Percentiles rank a stretch among this genome's conserved stretches.
Evolutionary conservation across 2,888 invertebrate species (phyloP).

Genomic region (Aporophyla lueneburgensis): DNA sequence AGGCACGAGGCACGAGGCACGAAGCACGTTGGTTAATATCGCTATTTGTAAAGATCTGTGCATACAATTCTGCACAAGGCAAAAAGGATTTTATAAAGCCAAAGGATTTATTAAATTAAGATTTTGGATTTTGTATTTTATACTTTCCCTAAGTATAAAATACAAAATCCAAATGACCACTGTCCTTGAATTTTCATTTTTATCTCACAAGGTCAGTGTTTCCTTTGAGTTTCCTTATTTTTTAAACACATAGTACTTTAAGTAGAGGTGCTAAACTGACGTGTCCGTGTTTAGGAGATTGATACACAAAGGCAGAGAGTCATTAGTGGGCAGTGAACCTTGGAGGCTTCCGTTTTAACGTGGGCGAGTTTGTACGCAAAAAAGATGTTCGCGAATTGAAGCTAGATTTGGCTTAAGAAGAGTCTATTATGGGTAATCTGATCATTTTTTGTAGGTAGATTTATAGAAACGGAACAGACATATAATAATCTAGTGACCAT

Average conservation of each 20-base stretch:
- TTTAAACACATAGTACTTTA: constrained; percentile 26
- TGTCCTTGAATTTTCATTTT: constrained; percentile 41
- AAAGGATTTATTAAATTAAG: too few species aligned
- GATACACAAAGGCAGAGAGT: constrained; percentile 65
- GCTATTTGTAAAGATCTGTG: not conserved
- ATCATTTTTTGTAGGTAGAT: constrained; percentile 4
- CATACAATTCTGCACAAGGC: not conserved
- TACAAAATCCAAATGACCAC: not conserved
- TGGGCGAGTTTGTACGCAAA: constrained; percentile 47
- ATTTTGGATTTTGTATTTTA: too few species aligned
- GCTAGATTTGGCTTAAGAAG: constrained; percentile 17
- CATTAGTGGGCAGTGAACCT: constrained; percentile 75
- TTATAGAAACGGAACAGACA: constrained; percentile 23
- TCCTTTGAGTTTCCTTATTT: constrained; percentile 58
- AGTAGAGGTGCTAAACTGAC: constrained; percentile 63
- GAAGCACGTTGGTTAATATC: not conserved
- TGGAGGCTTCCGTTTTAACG: constrained; percentile 77
- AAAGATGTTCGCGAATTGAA: constrained; percentile 42
- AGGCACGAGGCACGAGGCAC: too few species aligned
- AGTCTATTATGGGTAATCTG: constrained; percentile 11
- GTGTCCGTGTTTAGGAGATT: constrained; percentile 63
- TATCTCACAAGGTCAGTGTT: constrained; percentile 48
- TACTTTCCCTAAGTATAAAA: too few species aligned
- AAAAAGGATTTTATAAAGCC: not conserved
- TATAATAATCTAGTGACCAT: not conserved